These are phyloP conservation scores for Callipepla californica DNA, from an alignment of 2,113 vertebrate species.

Conservation along the genomic window DNA sequence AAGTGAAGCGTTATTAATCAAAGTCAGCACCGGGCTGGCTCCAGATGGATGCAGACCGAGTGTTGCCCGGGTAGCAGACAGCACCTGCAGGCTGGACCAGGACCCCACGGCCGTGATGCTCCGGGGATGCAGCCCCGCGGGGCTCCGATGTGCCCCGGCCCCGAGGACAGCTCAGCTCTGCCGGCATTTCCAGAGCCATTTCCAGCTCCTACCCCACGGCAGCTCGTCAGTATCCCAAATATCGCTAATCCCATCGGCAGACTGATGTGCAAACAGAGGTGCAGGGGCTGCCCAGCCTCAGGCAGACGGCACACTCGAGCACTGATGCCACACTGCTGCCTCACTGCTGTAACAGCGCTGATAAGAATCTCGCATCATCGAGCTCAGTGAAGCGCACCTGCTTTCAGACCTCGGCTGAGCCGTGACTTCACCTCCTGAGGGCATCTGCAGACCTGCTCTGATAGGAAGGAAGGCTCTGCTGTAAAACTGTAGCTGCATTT, in stretches of 20 bases:
- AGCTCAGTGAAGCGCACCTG: neutral
- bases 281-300: neutral
- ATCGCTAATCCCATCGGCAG: neutral
- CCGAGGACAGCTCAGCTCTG: neutral
- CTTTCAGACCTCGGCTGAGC: neutral
- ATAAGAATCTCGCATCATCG: constrained; percentile 11
- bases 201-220: fast-evolving
- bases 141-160: neutral
- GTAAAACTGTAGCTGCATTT: neutral
- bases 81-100: neutral
- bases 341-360: neutral
- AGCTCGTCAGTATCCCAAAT: neutral
- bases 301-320: fast-evolving
- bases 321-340: neutral
- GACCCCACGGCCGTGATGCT: neutral
- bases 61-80: neutral
- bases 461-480: neutral
- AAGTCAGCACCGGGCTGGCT: neutral
- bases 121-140: neutral
- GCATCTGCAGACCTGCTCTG: neutral
- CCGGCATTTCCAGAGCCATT: neutral
- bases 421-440: fast-evolving
- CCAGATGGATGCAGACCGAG: neutral
- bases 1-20: constrained; percentile 1
- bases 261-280: neutral